Evolutionary conservation across 2,113 vertebrate genomes (phyloP).

Genomic region (Ceyx margarethae): DNA sequence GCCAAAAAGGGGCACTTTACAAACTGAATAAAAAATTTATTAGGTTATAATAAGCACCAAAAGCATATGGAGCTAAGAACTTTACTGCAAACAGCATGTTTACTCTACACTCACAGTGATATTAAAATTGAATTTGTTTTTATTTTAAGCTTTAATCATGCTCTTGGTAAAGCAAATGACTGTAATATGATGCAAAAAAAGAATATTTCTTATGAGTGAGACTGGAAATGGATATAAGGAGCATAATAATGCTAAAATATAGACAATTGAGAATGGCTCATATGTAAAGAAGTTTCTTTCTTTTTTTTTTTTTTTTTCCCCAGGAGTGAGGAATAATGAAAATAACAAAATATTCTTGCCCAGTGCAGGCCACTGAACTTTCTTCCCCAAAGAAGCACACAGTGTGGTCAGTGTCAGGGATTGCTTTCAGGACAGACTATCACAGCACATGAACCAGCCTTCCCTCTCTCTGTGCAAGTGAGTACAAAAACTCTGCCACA

Average conservation of each 20-base stretch:
- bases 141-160: not conserved
- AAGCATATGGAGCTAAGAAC: constrained; percentile 61
- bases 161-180: not conserved
- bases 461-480: not conserved
- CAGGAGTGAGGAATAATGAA: not conserved
- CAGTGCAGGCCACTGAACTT: not conserved
- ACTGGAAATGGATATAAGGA: not conserved
- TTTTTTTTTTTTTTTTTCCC: not conserved
- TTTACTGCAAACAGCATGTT: constrained; percentile 26
- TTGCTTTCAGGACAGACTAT: not conserved
- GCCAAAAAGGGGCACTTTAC: constrained; percentile 73
- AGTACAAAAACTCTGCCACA: accelerated
- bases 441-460: not conserved
- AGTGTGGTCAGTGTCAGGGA: too few relatives aligned
- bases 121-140: not conserved
- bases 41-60: constrained; percentile 68
- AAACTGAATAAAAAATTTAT: constrained; percentile 64
- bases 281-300: not conserved
- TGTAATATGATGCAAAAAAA: not conserved
- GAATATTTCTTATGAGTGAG: not conserved
- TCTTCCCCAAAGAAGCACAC: not conserved
- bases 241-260: not conserved
- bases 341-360: not conserved
- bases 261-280: not conserved
- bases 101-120: not conserved